A percentile compares a stretch with the other conserved stretches of the same genome.
These are phyloP conservation scores for Nothocercus julius DNA, from an alignment of 2,113 vertebrate genomes.

Conservation along the genomic window DNA sequence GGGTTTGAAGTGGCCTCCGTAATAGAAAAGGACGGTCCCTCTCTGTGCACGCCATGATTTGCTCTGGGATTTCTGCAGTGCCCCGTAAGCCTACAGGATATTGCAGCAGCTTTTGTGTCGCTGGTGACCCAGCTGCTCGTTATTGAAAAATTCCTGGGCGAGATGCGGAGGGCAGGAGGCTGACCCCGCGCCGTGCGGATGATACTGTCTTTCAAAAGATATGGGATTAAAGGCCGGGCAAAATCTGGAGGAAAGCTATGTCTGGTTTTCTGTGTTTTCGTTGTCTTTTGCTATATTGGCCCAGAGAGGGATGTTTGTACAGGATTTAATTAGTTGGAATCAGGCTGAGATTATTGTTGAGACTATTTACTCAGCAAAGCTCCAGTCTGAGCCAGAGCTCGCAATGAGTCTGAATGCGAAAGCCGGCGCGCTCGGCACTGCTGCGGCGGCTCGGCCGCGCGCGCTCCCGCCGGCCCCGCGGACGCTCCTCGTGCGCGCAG, in stretches of 20 bases:
- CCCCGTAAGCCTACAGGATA: conserved; percentile 87
- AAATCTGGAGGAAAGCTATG: conserved; percentile 86
- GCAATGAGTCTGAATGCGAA: conserved; percentile 80
- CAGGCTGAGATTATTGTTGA: conserved; percentile 89
- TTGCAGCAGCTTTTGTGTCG: conserved; percentile 94
- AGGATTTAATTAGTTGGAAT: conserved; percentile 98
- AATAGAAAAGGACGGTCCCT: conserved; percentile 90
- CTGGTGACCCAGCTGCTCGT: conserved; percentile 97
- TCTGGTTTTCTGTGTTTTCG: conserved; percentile 81
- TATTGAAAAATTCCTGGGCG: conserved; percentile 99
- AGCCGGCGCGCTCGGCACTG: conserved; percentile 51
- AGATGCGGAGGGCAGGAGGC: conserved; percentile 87
- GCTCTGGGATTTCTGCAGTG: conserved; percentile 76
- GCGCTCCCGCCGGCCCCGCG: too few species aligned
- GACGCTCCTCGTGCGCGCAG: too few species aligned
- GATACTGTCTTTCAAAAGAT: conserved; percentile 94
- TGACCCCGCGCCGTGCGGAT: conserved; percentile 91
- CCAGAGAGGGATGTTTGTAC: conserved; percentile 93
- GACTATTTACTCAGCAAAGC: conserved; percentile 93
- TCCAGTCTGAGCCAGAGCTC: conserved; percentile 85
- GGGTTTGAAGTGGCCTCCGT: conserved; percentile 83
- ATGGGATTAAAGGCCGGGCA: conserved; percentile 91
- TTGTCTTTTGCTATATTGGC: conserved; percentile 84
- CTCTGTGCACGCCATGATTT: conserved; percentile 84
- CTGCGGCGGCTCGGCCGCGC: not conserved